Evolutionary conservation across 2,888 invertebrate genomes (phyloP), one percentile per base, ranked within the genome.

Genomic region (Lottia scabra): DNA sequence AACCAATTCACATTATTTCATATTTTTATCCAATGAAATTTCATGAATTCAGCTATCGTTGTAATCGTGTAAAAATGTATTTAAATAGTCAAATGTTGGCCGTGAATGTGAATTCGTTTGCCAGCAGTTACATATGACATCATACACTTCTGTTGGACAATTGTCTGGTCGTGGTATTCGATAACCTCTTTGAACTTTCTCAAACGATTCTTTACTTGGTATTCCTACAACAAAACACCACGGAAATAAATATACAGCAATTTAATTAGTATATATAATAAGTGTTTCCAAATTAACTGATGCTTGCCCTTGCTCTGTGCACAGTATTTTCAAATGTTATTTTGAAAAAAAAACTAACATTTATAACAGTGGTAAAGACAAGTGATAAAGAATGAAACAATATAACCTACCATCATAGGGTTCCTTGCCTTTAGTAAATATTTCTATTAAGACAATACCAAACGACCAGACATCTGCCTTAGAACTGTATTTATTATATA

Each of bases 401-500:
- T 27, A 15, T 6, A 10, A 63, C 73, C 30, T 70, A 85, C 86
- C 85, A 77, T 85, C 84, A 75, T 86, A 86, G 38, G 86, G 86
- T 73, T 86, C 86, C 74, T 84, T 85, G 62, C 86, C 86, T 67
- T 83, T 81, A 27, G 83, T 80, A 67, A 86, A 83, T 62, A 85
- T 84, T 76, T 86, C 86, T 71, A 83, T 81, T 65, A 86, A 79
- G 23, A 86, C 81, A n/a, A 86, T 81, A 26, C 84, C 86, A 78
- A 85, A 86, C 1, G 86, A 85, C 86, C 86, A 86, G 19, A 86
- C 81, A 76, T 86, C 86, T 12, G 85, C 84, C 70, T 83, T 83
- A 0, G 83, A 85, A 71, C 85, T 83, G 77, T 86, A 85, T 71
- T 86, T 86, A 76, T 86, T 86, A 74, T 83, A 86, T 46, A 84